Base-by-base conservation (phyloP, 2,797 vertebrate species). In the Columba guinea region DNA sequence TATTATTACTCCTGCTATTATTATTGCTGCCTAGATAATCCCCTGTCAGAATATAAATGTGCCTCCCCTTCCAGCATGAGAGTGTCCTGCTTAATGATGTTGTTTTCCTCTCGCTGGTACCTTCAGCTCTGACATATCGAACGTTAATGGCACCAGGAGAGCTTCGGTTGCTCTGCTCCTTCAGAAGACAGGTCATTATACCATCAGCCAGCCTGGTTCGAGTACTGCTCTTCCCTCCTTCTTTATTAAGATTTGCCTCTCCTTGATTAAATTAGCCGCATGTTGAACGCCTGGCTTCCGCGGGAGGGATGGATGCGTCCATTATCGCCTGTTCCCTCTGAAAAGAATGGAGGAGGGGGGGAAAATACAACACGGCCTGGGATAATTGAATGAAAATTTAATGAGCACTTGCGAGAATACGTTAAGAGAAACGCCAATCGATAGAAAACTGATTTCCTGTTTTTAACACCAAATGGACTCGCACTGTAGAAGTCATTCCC, bases 371-470 rank as follows among this genome's bases (percentile, higher is more conserved):
- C 3, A 2, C 4, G 37, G 91, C 79, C 46, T 0, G 3, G 89
- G 67, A 90, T 96, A 94, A 96, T 96, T 81, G 87, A 94, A 96
- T 96, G 94, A 96, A 97, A 95, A 91, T 95, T 97, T 96, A 97
- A 96, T 95, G 94, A 96, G 96, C 89, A 80, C 92, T 97, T 96
- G 94, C 48, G 87, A 96, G 96, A 97, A 96, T 23, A 71, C 63
- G 53, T 87, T 87, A 83, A 92, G 88, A 95, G 94, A 93, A 95
- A 92, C 12, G 44, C 53, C 84, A 48, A 93, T 96, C 96, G 65
- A 96, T 96, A 58, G 74, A 88, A 96, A 96, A 75, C 65, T 84
- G 93, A 97, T 96, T 96, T 96, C 93, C 94, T n/a, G 46, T 68
- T 96, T 96, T 92, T 93, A 88, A 78, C 92, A 93, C 93, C 81